These are phyloP conservation scores for Oreortyx pictus DNA, from an alignment of 2,797 vertebrate species.

Conservation along the genomic window DNA sequence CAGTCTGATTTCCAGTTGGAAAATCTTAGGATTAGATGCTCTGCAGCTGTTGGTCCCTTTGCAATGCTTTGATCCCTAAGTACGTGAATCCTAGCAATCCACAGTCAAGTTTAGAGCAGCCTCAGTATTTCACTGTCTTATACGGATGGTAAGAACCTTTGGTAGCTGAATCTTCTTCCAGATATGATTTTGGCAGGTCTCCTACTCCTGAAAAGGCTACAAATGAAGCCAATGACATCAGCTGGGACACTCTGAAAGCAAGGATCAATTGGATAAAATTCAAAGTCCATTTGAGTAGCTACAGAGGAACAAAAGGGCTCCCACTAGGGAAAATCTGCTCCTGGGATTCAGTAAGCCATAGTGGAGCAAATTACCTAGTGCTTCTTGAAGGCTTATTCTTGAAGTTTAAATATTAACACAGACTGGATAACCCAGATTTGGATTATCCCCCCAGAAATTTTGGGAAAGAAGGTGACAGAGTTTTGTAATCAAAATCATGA, in stretches of 20 bases:
- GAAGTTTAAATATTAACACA: neutral
- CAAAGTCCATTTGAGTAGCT: conserved; percentile 44
- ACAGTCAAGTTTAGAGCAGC: neutral
- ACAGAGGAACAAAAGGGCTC: conserved; percentile 47
- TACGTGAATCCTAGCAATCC: accelerated
- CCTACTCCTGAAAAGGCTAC: conserved; percentile 32
- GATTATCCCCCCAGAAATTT: neutral
- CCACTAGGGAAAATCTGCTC: conserved; percentile 23
- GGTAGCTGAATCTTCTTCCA: conserved; percentile 17
- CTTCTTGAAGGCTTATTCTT: neutral
- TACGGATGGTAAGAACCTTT: conserved; percentile 25
- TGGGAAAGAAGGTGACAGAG: neutral
- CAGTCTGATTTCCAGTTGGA: conserved; percentile 36
- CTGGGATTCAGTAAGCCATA: neutral
- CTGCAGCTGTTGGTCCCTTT: neutral
- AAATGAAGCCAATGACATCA: conserved; percentile 48
- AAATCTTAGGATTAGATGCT: conserved; percentile 7
- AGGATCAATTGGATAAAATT: conserved; percentile 61
- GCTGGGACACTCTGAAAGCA: conserved; percentile 57
- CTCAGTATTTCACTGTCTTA: conserved; percentile 17
- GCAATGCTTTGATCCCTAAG: conserved; percentile 7
- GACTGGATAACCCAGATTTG: neutral
- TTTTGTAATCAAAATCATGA: neutral
- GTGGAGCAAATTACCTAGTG: neutral
- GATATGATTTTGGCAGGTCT: conserved; percentile 51